These are phyloP conservation scores for Latrodectus elegans DNA, from an alignment of 2,888 invertebrate genomes.

Conservation along the genomic window DNA sequence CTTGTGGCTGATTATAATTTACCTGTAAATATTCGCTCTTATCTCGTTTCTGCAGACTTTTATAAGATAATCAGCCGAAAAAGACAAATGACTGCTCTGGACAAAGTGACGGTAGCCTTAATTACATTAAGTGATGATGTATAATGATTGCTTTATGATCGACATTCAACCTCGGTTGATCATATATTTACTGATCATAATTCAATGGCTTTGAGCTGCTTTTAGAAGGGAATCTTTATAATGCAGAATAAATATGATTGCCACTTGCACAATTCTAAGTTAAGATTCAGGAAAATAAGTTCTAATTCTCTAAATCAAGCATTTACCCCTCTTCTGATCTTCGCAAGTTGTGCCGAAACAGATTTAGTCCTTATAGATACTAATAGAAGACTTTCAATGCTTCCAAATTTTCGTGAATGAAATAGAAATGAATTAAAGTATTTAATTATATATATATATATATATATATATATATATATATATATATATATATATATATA, in stretches of 20 bases:
- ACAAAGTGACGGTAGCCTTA: constrained; percentile 2
- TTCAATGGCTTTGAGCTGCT: background rate
- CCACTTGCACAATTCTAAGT: no score
- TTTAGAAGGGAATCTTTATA: background rate
- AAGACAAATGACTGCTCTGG: background rate
- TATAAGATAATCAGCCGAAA: constrained; percentile 3
- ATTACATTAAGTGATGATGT: constrained; percentile 11
- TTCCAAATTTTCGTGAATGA: no score
- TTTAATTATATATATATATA: no score
- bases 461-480: no score
- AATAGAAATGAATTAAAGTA: no score
- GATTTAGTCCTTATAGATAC: no score
- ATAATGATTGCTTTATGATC: constrained; percentile 12
- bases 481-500: no score
- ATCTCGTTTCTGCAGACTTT: constrained; percentile 22
- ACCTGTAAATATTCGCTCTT: background rate
- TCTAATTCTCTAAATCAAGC: no score
- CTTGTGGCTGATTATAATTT: constrained; percentile 10
- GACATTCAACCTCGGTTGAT: background rate
- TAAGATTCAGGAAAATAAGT: no score
- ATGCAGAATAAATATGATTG: background rate
- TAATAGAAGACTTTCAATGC: no score
- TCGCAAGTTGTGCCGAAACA: no score
- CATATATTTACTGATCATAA: constrained; percentile 19
- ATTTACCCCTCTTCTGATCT: no score